Conservation (phyloP, 2,888 invertebrate species). For the Ommatoiulus sabulosus region DNA sequence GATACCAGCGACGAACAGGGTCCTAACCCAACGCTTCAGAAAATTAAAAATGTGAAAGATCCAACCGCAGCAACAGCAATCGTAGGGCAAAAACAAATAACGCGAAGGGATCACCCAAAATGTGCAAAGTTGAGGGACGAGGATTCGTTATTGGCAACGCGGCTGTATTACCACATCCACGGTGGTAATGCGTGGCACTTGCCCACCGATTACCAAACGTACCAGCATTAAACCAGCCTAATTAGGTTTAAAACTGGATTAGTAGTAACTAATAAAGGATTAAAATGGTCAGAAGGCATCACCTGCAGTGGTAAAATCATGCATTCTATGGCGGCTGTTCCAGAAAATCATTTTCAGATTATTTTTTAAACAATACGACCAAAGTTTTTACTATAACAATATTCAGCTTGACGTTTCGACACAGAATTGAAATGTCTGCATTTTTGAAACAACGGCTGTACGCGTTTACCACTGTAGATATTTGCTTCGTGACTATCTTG, state of each 20-base stretch:
- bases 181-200: constrained; percentile 7
- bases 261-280: neutral
- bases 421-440: no score
- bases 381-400: neutral
- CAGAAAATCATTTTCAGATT: neutral
- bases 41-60: neutral
- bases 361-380: no score
- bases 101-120: neutral
- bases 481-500: no score
- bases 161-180: neutral
- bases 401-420: no score
- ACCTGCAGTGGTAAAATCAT: neutral
- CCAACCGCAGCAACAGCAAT: neutral
- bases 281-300: neutral
- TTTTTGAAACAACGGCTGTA: no score
- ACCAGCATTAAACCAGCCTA: neutral
- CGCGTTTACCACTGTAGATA: no score
- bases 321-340: no score
- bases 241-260: neutral
- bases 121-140: neutral
- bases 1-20: neutral
- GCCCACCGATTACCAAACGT: neutral
- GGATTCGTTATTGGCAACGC: neutral
- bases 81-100: neutral
- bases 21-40: neutral